Base-by-base conservation (phyloP, 23 tunicate species). In the Ciona savignyi region DNA sequence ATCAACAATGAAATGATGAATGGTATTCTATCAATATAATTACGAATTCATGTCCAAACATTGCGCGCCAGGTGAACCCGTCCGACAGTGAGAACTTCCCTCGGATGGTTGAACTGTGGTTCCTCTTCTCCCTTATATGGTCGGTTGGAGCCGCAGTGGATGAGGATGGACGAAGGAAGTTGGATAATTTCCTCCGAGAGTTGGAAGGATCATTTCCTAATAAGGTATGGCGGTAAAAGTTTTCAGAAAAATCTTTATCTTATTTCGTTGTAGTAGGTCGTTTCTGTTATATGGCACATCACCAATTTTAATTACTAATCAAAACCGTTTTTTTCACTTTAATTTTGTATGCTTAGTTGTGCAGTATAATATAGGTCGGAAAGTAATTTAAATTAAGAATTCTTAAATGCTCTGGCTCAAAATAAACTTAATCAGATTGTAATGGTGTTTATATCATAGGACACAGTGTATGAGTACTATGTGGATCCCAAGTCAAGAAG, bases 181-280 rank as follows among this genome's bases (percentile, higher is more conserved):
- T 93, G 74, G 98, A 93, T 49, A 93, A 87, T 34, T 93, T 68
- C 51, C 74, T 93, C 21, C 98, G 98, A 2, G 98, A 93, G 64
- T n/a, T 93, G 21, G 98, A 93, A 68, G 98, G 94, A 78, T 73
- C 81, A 51, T 93, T 93, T 64, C 98, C 98, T 34, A 93, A 93
- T 65, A 93, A 93, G 78, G 97, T 90, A 67, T 34, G 35, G n/a
- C n/a, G n/a, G n/a, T n/a, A n/a, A n/a, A n/a, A n/a, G n/a, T n/a
- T n/a, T n/a, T n/a, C n/a, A n/a, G n/a, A n/a, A n/a, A 9, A 63
- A 11, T 9, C 24, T 9, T 4, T 63, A 22, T n/a, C 22, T 20
- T 63, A 9, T 23, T 11, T 25, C 4, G 15, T 9, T 63, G 22
- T 63, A 9, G 67, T 63, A 22, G 67, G 24, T 4, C 15, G 24